These are phyloP conservation scores for Neodon shergylaensis DNA, from an alignment of 2,113 vertebrate species.

Conservation along the genomic window DNA sequence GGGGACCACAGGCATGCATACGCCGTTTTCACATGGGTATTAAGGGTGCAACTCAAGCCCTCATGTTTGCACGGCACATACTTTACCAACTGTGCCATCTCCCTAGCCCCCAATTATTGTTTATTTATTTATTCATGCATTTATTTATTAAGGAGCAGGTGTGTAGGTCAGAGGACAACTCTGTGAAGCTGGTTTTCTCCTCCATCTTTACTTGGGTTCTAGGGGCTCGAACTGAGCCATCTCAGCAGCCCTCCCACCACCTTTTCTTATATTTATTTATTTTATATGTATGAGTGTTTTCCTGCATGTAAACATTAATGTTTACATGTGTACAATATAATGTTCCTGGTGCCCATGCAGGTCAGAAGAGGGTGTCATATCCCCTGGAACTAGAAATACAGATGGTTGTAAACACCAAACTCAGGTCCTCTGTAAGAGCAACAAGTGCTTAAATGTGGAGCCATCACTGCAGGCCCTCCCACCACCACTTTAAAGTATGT, in stretches of 20 bases:
- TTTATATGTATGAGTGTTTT: neutral
- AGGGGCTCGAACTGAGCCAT: neutral
- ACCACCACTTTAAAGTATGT: neutral
- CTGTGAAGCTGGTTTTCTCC: neutral
- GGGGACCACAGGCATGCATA: neutral
- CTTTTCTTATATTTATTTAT: neutral
- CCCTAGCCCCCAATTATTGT: neutral
- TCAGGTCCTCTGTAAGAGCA: neutral
- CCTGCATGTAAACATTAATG: neutral
- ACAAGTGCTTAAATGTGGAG: neutral
- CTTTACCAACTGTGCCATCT: neutral
- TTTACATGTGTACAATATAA: neutral
- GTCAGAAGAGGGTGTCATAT: neutral
- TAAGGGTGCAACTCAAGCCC: neutral
- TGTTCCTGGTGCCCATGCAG: neutral
- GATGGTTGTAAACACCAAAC: neutral
- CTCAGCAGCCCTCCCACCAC: neutral
- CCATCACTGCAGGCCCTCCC: neutral
- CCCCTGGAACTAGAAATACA: neutral
- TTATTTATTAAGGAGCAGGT: neutral
- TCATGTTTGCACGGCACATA: neutral
- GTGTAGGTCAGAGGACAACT: neutral
- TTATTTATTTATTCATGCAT: neutral
- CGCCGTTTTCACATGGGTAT: neutral
- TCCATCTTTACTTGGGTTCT: neutral